Percentiles rank a stretch among this genome's conserved stretches.
Conservation (phyloP, 2,797 vertebrate genomes). For the Chlorospingus semifuscus region DNA sequence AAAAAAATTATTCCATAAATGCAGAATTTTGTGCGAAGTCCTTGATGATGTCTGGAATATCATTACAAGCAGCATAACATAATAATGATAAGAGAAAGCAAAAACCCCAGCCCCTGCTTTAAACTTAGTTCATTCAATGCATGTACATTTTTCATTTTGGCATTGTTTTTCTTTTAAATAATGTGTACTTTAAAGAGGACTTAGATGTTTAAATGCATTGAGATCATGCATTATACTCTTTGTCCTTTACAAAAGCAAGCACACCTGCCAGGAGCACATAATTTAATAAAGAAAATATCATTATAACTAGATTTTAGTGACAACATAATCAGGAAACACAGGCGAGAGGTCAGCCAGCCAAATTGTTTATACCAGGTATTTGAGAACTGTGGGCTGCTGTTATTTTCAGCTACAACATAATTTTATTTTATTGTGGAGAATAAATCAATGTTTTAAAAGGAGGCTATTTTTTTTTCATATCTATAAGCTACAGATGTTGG, state of each 20-base stretch:
- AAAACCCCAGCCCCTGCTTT: not conserved
- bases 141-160: slow-evolving; percentile 21
- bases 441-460: slow-evolving; percentile 45
- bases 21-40: slow-evolving; percentile 47
- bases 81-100: slow-evolving; percentile 49
- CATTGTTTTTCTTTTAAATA: not conserved
- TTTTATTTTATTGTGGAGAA: slow-evolving; percentile 42
- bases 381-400: not conserved
- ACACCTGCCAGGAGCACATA: slow-evolving; percentile 11
- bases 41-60: slow-evolving; percentile 22
- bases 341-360: not conserved
- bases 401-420: slow-evolving; percentile 34
- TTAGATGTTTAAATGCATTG: slow-evolving; percentile 16
- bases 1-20: slow-evolving; percentile 58
- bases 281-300: slow-evolving; percentile 50
- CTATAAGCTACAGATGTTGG: slow-evolving; percentile 1
- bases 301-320: slow-evolving; percentile 40
- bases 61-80: slow-evolving; percentile 32
- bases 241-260: slow-evolving; percentile 28
- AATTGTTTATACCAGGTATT: not conserved
- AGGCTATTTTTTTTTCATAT: not conserved
- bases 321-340: slow-evolving; percentile 31
- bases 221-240: slow-evolving; percentile 12
- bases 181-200: not conserved
- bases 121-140: not conserved